A percentile compares a stretch with the other conserved stretches of the same genome.
Conservation (phyloP, 2,113 vertebrate species). For the Galeopterus variegatus region DNA sequence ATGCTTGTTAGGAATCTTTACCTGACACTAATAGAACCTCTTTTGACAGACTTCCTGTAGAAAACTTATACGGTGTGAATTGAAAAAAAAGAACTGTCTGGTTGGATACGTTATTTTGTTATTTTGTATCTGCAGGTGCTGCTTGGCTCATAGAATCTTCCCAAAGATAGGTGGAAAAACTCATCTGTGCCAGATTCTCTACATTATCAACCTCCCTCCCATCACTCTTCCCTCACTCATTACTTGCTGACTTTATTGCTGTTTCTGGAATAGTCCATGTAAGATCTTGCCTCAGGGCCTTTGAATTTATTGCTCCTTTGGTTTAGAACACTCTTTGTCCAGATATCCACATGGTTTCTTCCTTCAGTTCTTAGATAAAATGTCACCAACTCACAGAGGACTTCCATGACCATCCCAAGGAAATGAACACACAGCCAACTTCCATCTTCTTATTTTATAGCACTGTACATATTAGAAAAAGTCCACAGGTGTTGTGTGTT, state of each 20-base stretch:
- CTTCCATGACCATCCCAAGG: background rate
- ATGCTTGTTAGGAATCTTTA: conserved; percentile 65
- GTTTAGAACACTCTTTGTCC: background rate
- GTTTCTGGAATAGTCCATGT: background rate
- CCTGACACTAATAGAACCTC: conserved; percentile 79
- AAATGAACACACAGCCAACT: background rate
- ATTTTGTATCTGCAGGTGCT: conserved; percentile 43
- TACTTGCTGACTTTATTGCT: background rate
- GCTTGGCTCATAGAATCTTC: conserved; percentile 14
- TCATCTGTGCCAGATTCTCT: background rate
- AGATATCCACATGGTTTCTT: background rate
- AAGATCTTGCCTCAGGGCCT: background rate
- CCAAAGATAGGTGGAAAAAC: background rate
- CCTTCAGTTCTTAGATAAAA: background rate
- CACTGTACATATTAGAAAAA: background rate
- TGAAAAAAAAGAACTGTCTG: conserved; percentile 63
- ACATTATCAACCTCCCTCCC: background rate
- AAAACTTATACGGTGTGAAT: conserved; percentile 76
- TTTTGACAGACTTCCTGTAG: conserved; percentile 64
- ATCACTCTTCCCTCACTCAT: background rate
- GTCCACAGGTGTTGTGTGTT: accelerated
- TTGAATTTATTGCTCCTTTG: background rate
- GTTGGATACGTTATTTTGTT: conserved; percentile 33
- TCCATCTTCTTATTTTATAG: background rate
- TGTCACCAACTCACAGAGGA: background rate